A percentile compares a stretch with the other conserved stretches of the same genome.
These are phyloP conservation scores for Aphis craccivora DNA, from an alignment of 1,140 invertebrate species.

Conservation along the genomic window DNA sequence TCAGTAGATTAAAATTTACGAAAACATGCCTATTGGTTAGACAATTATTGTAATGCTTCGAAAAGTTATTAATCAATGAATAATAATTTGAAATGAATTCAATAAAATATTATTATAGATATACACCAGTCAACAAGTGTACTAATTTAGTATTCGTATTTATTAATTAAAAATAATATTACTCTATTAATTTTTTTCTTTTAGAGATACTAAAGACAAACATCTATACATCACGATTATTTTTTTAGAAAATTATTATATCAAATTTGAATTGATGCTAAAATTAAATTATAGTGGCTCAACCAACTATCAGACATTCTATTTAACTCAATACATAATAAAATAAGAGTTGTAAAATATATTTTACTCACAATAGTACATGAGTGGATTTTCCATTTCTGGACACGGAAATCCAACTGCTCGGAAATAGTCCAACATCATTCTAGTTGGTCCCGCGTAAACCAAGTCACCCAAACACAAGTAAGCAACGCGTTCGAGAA, in stretches of 20 bases:
- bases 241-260: background rate
- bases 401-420: constrained; percentile 92
- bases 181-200: background rate
- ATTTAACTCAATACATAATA: background rate
- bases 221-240: too few species aligned
- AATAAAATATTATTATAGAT: too few species aligned
- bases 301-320: background rate
- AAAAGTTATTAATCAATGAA: too few species aligned
- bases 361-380: constrained; percentile 85
- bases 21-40: too few species aligned
- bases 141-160: too few species aligned
- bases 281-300: background rate
- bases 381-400: constrained; percentile 88
- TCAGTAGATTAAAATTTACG: too few species aligned
- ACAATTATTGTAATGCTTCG: too few species aligned
- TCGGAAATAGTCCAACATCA: constrained; percentile 90
- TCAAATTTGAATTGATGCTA: background rate
- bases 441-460: constrained; percentile 86
- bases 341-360: background rate
- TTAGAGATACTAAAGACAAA: background rate
- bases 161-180: too few species aligned
- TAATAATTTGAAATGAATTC: too few species aligned
- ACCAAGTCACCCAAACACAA: constrained; percentile 89
- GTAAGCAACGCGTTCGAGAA: constrained; percentile 84
- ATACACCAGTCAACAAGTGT: too few species aligned